Conservation (phyloP, 2,888 invertebrate genomes). For the Pyrrhosoma nymphula region DNA sequence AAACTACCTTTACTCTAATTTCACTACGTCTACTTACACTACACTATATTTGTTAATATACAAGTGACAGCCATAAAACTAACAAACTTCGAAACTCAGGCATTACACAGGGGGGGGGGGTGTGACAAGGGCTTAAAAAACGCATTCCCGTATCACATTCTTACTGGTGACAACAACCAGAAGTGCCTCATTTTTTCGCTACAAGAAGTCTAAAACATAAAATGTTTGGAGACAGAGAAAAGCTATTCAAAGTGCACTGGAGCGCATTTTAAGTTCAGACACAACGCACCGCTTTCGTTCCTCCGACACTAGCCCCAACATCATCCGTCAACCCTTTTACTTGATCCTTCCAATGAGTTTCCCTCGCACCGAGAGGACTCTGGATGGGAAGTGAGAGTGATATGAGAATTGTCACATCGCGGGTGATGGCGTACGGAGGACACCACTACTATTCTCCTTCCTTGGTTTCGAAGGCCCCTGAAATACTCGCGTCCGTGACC, state of each 20-base stretch:
- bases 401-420: neutral
- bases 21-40: slow-evolving; percentile 56
- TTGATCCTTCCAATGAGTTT: neutral
- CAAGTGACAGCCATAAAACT: slow-evolving; percentile 45
- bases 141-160: slow-evolving; percentile 40
- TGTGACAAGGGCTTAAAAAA: slow-evolving; percentile 26
- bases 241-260: slow-evolving; percentile 43
- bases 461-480: neutral
- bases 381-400: too few species aligned
- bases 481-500: neutral
- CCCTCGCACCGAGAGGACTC: neutral
- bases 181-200: slow-evolving; percentile 43
- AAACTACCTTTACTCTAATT: slow-evolving; percentile 54
- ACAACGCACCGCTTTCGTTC: slow-evolving; percentile 42
- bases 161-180: slow-evolving; percentile 55
- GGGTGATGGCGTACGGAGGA: neutral
- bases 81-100: slow-evolving; percentile 54
- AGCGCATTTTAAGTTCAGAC: slow-evolving; percentile 16
- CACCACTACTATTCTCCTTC: neutral
- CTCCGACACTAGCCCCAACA: slow-evolving; percentile 46
- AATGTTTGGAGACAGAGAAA: neutral
- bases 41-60: slow-evolving; percentile 42
- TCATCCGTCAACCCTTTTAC: neutral
- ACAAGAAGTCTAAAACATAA: slow-evolving; percentile 1
- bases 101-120: slow-evolving; percentile 19